These are phyloP conservation scores for Mactra quadrangularis DNA, from an alignment of 1,140 invertebrate species.

Conservation along the genomic window DNA sequence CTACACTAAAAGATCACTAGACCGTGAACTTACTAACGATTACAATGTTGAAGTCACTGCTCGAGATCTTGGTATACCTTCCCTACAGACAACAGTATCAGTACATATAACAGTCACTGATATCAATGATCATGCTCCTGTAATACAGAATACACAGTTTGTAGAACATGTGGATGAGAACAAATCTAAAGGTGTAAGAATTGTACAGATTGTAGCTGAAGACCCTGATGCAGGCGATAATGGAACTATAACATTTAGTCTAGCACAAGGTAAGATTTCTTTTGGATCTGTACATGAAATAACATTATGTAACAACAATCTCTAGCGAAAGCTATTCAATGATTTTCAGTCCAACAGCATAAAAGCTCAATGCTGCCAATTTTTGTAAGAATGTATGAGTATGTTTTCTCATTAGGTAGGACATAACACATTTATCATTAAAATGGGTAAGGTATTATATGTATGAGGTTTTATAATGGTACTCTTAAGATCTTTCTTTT, in stretches of 20 bases:
- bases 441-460: too few species aligned
- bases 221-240: constrained; percentile 90
- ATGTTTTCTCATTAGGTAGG: too few species aligned
- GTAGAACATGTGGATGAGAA: constrained; percentile 89
- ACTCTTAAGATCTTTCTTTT: too few species aligned
- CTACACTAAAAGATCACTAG: constrained; percentile 90
- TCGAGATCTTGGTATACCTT: constrained; percentile 92
- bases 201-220: constrained; percentile 97
- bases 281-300: too few species aligned
- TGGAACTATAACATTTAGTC: constrained; percentile 76
- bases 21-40: constrained; percentile 90
- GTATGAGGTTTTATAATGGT: too few species aligned
- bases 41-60: constrained; percentile 94
- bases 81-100: constrained; percentile 88
- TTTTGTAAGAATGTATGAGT: too few species aligned
- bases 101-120: constrained; percentile 92
- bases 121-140: constrained; percentile 93
- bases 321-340: too few species aligned
- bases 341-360: too few species aligned
- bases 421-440: too few species aligned
- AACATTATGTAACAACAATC: too few species aligned
- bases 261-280: constrained; percentile 67
- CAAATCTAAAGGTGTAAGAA: constrained; percentile 90
- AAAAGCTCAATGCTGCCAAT: background rate
- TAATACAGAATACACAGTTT: constrained; percentile 87